These are phyloP conservation scores for Siderastrea radians DNA, from an alignment of 92 coral and sea anemone species.

Conservation along the genomic window DNA sequence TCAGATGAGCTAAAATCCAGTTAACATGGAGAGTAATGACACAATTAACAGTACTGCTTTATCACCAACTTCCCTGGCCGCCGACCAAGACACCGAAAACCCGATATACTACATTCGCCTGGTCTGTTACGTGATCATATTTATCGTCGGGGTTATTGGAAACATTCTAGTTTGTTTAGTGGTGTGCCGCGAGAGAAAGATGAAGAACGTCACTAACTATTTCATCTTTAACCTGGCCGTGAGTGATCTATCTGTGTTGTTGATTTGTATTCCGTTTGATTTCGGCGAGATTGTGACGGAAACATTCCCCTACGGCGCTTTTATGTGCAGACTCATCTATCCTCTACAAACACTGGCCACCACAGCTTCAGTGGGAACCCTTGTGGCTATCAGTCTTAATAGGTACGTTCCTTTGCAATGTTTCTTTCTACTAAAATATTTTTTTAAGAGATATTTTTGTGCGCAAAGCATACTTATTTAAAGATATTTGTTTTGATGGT, in stretches of 20 bases:
- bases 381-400: slow-evolving; percentile 95
- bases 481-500: background rate
- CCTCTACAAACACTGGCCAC: slow-evolving; percentile 98
- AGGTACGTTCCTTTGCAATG: slow-evolving; percentile 67
- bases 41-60: background rate
- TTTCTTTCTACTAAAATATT: background rate
- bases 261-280: slow-evolving; percentile 94
- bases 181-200: slow-evolving; percentile 93
- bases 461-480: background rate
- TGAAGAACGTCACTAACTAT: slow-evolving; percentile 97
- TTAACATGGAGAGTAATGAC: background rate
- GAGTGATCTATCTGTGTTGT: slow-evolving; percentile 89
- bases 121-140: slow-evolving; percentile 86
- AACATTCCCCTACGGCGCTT: slow-evolving; percentile 91
- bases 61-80: background rate
- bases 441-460: background rate
- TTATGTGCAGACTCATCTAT: slow-evolving; percentile 88
- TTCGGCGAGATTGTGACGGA: slow-evolving; percentile 80
- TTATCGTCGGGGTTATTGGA: slow-evolving; percentile 94
- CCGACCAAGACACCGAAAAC: background rate
- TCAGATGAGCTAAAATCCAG: slow-evolving; percentile 8
- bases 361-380: slow-evolving; percentile 95
- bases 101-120: slow-evolving; percentile 72
- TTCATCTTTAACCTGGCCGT: slow-evolving; percentile 97
- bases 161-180: slow-evolving; percentile 92